phyloP scores from a whole-genome alignment of 2,888 invertebrate genomes.

The Enoplolaimus lenunculus region DNA sequence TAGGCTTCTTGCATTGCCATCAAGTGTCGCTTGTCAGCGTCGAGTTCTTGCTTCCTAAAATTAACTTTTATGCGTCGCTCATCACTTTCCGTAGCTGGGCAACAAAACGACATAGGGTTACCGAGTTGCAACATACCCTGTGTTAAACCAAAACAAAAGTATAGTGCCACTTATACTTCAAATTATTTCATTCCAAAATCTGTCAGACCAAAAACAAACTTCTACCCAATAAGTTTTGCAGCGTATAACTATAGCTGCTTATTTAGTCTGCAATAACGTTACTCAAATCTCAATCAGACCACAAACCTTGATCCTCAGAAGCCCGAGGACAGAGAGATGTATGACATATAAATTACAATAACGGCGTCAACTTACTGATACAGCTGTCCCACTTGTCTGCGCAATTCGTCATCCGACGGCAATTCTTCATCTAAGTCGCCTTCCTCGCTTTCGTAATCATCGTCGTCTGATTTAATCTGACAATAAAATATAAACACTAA shows the following conservation, averaged over 20 bases:
- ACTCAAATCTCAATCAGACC: too few species aligned
- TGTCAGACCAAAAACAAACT: too few species aligned
- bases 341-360: too few species aligned
- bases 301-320: too few species aligned
- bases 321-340: too few species aligned
- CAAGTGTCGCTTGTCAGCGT: slow-evolving; percentile 73
- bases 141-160: too few species aligned
- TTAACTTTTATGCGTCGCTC: background rate
- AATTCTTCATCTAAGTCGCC: slow-evolving; percentile 71
- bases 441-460: slow-evolving; percentile 55
- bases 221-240: too few species aligned
- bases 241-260: too few species aligned
- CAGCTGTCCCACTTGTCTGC: slow-evolving; percentile 63
- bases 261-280: too few species aligned
- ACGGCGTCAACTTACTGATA: slow-evolving; percentile 68
- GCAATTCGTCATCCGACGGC: slow-evolving; percentile 58
- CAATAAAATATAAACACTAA: slow-evolving; percentile 8
- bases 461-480: slow-evolving; percentile 11
- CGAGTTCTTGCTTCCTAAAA: slow-evolving; percentile 56
- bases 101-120: background rate
- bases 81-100: background rate
- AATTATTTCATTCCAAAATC: too few species aligned
- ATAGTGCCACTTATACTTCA: too few species aligned
- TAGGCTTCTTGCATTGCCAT: slow-evolving; percentile 67
- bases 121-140: slow-evolving; percentile 44